Evolutionary conservation across 2,797 vertebrate genomes (phyloP).

Genomic region (Catharus ustulatus): DNA sequence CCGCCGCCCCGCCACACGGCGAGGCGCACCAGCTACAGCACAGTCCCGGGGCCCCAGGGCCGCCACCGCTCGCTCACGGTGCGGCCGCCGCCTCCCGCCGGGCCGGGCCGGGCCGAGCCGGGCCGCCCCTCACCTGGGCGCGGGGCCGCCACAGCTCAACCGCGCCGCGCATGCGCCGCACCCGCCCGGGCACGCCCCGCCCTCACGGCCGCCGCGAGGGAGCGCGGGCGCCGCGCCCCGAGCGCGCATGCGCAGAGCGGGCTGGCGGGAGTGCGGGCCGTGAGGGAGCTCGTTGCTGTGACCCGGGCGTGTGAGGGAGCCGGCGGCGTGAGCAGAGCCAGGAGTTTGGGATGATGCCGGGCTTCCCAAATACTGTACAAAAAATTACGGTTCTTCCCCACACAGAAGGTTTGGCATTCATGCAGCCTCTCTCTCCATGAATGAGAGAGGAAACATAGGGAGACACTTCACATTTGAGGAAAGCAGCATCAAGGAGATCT

Average conservation of each 20-base stretch:
- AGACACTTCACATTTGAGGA: background rate
- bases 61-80: background rate
- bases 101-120: background rate
- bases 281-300: no score
- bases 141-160: background rate
- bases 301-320: no score
- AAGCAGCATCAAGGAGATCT: background rate
- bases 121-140: background rate
- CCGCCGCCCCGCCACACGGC: background rate
- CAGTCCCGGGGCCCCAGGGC: background rate
- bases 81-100: no score
- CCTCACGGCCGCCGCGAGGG: background rate
- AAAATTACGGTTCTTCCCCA: accelerated
- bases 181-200: background rate
- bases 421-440: background rate
- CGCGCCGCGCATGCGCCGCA: background rate
- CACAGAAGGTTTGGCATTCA: accelerated
- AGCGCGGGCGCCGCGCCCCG: background rate
- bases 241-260: background rate
- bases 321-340: accelerated
- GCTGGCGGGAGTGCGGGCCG: accelerated
- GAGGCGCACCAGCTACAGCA: background rate
- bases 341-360: accelerated
- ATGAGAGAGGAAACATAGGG: background rate
- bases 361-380: accelerated